phyloP scores from a whole-genome alignment of 2,113 vertebrate genomes.

The Balaenoptera acutorostrata region DNA sequence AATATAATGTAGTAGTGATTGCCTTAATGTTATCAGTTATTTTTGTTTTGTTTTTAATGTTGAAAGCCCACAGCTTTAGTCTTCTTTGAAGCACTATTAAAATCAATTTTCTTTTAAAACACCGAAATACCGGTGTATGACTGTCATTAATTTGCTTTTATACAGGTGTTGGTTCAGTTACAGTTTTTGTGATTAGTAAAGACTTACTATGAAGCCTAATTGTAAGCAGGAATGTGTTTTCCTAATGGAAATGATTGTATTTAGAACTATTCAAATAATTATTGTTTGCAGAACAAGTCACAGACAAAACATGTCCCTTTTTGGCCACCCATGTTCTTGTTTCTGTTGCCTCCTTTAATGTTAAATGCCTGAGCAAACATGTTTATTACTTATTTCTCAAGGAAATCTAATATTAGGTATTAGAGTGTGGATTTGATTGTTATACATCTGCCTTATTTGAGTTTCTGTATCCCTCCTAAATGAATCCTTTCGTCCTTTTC shows the following conservation, averaged over 20 bases:
- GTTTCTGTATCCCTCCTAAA: background rate
- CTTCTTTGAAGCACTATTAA: background rate
- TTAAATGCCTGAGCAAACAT: background rate
- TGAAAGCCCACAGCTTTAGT: background rate
- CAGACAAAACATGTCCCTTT: background rate
- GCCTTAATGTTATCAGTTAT: background rate
- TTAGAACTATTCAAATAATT: conserved; percentile 19
- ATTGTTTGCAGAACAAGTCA: background rate
- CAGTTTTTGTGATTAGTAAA: background rate
- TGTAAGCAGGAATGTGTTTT: conserved; percentile 38
- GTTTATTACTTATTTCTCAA: background rate
- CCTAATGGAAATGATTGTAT: conserved; percentile 3
- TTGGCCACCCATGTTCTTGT: background rate
- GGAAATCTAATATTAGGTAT: background rate
- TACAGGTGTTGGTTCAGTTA: background rate
- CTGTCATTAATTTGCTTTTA: conserved; percentile 25
- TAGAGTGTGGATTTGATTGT: background rate
- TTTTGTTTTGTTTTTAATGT: background rate
- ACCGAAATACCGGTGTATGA: background rate
- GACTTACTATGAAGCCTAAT: background rate
- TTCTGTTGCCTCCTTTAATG: background rate
- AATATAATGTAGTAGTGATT: background rate
- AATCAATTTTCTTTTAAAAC: background rate
- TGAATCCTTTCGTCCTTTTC: background rate
- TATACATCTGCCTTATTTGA: background rate